A percentile compares a stretch with the other conserved stretches of the same genome.
phyloP scores from a whole-genome alignment of 2,797 vertebrate species.

The Gallinago solitaria region DNA sequence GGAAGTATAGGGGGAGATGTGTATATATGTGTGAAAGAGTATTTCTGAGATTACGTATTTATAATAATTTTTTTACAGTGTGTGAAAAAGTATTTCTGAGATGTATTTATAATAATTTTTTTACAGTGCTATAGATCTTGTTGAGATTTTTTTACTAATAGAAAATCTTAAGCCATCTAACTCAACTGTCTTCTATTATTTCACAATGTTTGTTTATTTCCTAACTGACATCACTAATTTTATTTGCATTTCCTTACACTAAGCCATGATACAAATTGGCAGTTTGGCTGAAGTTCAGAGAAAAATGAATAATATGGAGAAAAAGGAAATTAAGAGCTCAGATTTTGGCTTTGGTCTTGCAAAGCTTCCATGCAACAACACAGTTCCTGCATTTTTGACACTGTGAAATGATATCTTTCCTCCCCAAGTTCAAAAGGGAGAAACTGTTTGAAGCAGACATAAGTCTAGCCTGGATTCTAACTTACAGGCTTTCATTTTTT shows the following conservation, averaged over 20 bases:
- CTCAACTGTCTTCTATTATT: neutral
- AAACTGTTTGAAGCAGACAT: neutral
- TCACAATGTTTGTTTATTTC: neutral
- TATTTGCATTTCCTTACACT: constrained; percentile 25
- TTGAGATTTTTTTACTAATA: neutral
- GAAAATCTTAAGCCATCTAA: neutral
- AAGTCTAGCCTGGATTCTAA: neutral
- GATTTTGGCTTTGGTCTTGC: neutral
- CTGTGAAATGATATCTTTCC: neutral
- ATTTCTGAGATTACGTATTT: neutral
- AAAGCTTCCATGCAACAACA: neutral
- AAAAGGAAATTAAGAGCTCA: neutral
- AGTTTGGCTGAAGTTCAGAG: constrained; percentile 31
- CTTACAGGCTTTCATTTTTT: neutral
- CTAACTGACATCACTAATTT: neutral
- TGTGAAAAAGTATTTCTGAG: neutral
- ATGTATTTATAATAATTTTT: neutral
- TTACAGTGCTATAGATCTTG: neutral
- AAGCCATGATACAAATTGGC: neutral
- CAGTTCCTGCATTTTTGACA: neutral
- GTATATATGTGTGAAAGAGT: neutral
- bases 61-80: neutral
- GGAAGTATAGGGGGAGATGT: neutral
- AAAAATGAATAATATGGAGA: neutral
- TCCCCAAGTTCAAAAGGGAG: neutral